These are phyloP conservation scores for Actinia tenebrosa DNA, from an alignment of 64 coral and sea anemone species.

Conservation along the genomic window DNA sequence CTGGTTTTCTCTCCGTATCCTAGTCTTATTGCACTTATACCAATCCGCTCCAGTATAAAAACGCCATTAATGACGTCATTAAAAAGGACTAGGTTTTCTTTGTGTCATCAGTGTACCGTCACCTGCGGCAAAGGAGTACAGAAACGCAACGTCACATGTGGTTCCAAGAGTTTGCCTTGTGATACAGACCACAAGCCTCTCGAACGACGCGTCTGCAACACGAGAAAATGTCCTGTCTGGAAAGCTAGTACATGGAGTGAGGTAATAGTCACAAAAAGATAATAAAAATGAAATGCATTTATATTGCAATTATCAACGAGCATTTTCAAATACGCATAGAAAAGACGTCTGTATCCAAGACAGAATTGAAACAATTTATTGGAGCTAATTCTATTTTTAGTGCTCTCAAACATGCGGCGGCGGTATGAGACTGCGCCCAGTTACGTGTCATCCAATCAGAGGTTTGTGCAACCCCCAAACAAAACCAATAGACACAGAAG, in stretches of 20 bases:
- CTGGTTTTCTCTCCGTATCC: too few relatives aligned
- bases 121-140: conserved; percentile 34
- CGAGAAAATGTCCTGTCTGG: conserved; percentile 34
- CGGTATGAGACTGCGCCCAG: conserved; percentile 21
- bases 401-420: conserved; percentile 51
- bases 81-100: conserved; percentile 5
- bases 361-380: neutral
- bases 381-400: neutral
- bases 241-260: conserved; percentile 25
- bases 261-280: neutral
- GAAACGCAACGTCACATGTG: conserved; percentile 27
- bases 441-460: conserved; percentile 3
- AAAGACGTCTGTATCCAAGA: too few relatives aligned
- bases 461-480: conserved; percentile 15
- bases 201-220: conserved; percentile 21
- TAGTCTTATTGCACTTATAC: too few relatives aligned
- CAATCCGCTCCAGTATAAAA: too few relatives aligned
- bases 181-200: conserved; percentile 18
- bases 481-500: conserved; percentile 10
- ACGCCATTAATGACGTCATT: neutral
- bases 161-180: conserved; percentile 15
- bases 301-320: too few relatives aligned
- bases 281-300: too few relatives aligned
- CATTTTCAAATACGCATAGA: too few relatives aligned
- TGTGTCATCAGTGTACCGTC: conserved; percentile 27